These are phyloP conservation scores for Philhelius pedissequus DNA, from an alignment of 2,888 invertebrate genomes.

Conservation along the genomic window DNA sequence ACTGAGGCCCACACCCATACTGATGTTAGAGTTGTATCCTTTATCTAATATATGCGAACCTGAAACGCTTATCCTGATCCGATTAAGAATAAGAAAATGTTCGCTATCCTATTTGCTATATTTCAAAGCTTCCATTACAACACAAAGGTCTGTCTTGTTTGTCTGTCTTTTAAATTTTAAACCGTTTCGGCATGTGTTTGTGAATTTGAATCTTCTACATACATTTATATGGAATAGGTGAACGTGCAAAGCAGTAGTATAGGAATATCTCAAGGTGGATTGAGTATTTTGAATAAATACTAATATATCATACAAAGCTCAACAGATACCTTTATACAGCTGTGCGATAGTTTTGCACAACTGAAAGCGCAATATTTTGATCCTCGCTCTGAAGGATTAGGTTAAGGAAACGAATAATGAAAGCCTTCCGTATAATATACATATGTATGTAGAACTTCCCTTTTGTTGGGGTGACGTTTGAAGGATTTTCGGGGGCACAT, in stretches of 20 bases:
- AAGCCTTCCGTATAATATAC: not conserved
- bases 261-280: constrained; percentile 28
- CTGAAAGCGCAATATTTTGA: constrained; percentile 56
- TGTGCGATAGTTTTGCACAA: constrained; percentile 47
- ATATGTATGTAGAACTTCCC: not conserved
- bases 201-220: not conserved
- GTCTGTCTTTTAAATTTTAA: constrained; percentile 31
- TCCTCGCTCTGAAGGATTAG: constrained; percentile 28
- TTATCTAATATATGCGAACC: constrained; percentile 30
- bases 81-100: constrained; percentile 68
- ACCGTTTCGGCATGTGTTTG: not conserved
- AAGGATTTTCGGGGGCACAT: constrained; percentile 15
- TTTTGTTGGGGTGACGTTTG: constrained; percentile 49
- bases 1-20: not conserved
- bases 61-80: constrained; percentile 70
- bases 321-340: not conserved
- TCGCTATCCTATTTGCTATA: not conserved
- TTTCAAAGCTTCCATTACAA: not conserved
- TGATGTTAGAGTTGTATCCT: not conserved
- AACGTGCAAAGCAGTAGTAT: not conserved
- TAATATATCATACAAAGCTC: not conserved
- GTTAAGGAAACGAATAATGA: constrained; percentile 44
- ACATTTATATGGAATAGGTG: not conserved
- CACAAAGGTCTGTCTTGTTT: constrained; percentile 40
- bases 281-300: constrained; percentile 42